These are phyloP conservation scores for Zygaena filipendulae DNA, from an alignment of 2,888 invertebrate genomes.

Conservation along the genomic window DNA sequence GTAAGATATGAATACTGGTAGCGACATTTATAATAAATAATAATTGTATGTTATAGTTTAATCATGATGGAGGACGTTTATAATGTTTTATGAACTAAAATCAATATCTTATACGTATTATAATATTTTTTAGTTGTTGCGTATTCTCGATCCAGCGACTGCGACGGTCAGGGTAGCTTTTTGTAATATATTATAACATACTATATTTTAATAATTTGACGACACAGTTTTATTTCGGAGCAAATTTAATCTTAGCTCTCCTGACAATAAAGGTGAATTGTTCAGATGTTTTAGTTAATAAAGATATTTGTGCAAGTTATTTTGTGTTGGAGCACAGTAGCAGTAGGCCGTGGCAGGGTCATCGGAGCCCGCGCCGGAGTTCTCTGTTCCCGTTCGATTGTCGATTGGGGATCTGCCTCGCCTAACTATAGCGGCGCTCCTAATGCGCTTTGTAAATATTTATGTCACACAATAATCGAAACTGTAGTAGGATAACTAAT, in stretches of 20 bases:
- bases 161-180: conserved; percentile 44
- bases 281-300: conserved; percentile 59
- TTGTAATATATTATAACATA: conserved; percentile 31
- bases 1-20: conserved; percentile 56
- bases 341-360: conserved; percentile 10
- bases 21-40: conserved; percentile 42
- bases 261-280: conserved; percentile 41
- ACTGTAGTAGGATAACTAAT: conserved; percentile 60
- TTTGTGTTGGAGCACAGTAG: no score
- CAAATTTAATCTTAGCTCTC: conserved; percentile 55
- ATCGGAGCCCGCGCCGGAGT: conserved; percentile 14
- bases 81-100: no score
- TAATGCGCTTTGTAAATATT: conserved; percentile 65
- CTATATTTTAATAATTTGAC: conserved; percentile 54
- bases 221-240: conserved; percentile 45
- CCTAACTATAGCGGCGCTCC: conserved; percentile 55
- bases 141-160: conserved; percentile 40
- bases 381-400: no score
- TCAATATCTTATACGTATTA: no score
- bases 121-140: conserved; percentile 21
- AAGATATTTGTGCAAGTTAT: conserved; percentile 40
- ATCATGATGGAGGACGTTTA: conserved; percentile 39
- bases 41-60: conserved; percentile 43
- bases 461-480: conserved; percentile 67
- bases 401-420: conserved; percentile 48